Evolutionary conservation across 2,888 invertebrate species (phyloP).

Genomic region (Nemotelus nigrinus): DNA sequence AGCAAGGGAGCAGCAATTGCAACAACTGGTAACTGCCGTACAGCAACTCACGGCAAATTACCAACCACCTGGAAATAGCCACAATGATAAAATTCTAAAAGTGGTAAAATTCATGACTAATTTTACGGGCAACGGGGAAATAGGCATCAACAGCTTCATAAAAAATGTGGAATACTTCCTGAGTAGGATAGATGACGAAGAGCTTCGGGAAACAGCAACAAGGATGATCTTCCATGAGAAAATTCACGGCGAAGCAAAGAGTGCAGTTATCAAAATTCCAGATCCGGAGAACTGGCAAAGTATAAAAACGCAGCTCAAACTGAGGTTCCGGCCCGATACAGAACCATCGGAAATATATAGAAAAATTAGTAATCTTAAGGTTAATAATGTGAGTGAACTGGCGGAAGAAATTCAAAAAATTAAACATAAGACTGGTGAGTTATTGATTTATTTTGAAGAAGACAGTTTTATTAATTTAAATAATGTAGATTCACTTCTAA

Average conservation of each 20-base stretch:
- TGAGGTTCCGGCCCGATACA: constrained; percentile 27
- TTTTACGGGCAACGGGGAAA: too few species aligned
- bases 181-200: not conserved
- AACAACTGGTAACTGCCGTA: too few species aligned
- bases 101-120: too few species aligned
- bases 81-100: too few species aligned
- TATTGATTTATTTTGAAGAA: constrained; percentile 44
- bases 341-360: constrained; percentile 37
- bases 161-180: not conserved
- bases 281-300: not conserved
- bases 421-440: constrained; percentile 47
- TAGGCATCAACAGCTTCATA: not conserved
- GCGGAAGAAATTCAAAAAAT: constrained; percentile 43
- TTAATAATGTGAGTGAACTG: constrained; percentile 46
- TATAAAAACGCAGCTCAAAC: constrained; percentile 15
- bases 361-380: constrained; percentile 18
- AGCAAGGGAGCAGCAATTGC: not conserved
- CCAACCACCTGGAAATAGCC: too few species aligned
- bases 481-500: constrained; percentile 39
- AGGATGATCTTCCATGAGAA: not conserved
- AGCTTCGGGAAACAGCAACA: not conserved
- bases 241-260: constrained; percentile 30
- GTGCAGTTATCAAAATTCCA: constrained; percentile 4
- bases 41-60: too few species aligned
- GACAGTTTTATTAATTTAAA: constrained; percentile 40